Percentiles rank a stretch among this genome's conserved stretches.
These are phyloP conservation scores for Notolepis coatsorum DNA, from an alignment of 2,797 vertebrate genomes.

Conservation along the genomic window DNA sequence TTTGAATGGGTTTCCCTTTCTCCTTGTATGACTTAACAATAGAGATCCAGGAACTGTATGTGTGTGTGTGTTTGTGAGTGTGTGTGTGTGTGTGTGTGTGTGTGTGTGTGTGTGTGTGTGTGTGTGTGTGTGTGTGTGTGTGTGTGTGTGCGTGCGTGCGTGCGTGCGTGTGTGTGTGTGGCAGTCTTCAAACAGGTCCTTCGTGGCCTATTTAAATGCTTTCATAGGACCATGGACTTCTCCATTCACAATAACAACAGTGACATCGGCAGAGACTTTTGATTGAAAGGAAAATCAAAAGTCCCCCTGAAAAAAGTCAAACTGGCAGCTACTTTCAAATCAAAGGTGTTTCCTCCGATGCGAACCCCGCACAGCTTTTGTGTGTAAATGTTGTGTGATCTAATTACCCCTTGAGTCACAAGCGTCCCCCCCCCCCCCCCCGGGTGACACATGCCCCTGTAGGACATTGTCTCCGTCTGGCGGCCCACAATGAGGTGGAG, in stretches of 20 bases:
- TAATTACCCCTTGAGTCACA: slow-evolving; percentile 47
- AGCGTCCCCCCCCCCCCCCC: slow-evolving; percentile 35
- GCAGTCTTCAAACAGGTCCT: slow-evolving; percentile 63
- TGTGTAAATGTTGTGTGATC: slow-evolving; percentile 70
- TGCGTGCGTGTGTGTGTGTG: not conserved
- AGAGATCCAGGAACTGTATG: slow-evolving; percentile 68
- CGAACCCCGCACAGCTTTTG: slow-evolving; percentile 35
- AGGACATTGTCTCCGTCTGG: slow-evolving; percentile 68
- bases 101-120: not conserved
- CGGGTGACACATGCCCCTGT: slow-evolving; percentile 69
- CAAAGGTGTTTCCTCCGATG: slow-evolving; percentile 37
- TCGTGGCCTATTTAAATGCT: slow-evolving; percentile 45
- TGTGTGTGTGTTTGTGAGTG: slow-evolving; percentile 38
- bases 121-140: slow-evolving; percentile 57
- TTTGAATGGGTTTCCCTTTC: slow-evolving; percentile 80
- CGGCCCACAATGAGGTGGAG: slow-evolving; percentile 74
- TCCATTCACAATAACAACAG: slow-evolving; percentile 35
- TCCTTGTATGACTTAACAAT: slow-evolving; percentile 74
- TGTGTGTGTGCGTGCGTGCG: slow-evolving; percentile 36
- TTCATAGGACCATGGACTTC: slow-evolving; percentile 39
- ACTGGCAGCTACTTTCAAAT: slow-evolving; percentile 39
- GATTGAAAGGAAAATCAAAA: slow-evolving; percentile 14
- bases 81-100: no score
- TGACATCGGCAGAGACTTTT: slow-evolving; percentile 4
- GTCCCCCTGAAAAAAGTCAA: slow-evolving; percentile 23